Conservation (phyloP, 2,888 invertebrate species). For the Idaea dimidiata region DNA sequence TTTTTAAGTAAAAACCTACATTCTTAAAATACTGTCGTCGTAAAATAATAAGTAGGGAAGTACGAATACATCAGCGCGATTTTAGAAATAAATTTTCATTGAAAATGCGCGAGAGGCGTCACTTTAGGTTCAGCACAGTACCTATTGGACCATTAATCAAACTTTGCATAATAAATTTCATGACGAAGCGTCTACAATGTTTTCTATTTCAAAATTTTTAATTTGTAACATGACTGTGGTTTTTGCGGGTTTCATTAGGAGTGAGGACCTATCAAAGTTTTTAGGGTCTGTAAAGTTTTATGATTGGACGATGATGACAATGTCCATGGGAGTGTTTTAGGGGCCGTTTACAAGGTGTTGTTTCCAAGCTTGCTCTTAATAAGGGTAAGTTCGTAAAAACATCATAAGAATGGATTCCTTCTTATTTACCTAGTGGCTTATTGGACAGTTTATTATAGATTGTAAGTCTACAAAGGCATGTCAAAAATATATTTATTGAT, state of each 20-base stretch:
- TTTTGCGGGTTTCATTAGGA: conserved; percentile 21
- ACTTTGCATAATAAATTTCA: conserved; percentile 31
- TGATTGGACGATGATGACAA: not conserved
- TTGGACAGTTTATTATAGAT: too few relatives aligned
- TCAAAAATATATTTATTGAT: too few relatives aligned
- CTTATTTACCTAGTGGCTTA: too few relatives aligned
- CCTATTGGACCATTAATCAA: conserved; percentile 42
- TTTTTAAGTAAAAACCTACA: not conserved
- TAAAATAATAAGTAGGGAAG: not conserved
- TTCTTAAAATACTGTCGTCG: not conserved
- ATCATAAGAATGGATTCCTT: too few relatives aligned
- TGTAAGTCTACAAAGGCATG: too few relatives aligned
- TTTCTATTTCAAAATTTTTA: conserved; percentile 39
- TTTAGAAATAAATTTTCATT: not conserved
- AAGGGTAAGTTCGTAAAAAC: too few relatives aligned
- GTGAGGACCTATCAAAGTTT: not conserved
- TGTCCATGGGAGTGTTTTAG: not conserved
- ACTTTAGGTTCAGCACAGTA: not conserved
- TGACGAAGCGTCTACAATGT: conserved; percentile 32
- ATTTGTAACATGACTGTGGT: conserved; percentile 46
- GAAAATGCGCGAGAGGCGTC: not conserved
- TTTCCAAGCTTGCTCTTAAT: too few relatives aligned
- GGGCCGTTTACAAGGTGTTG: too few relatives aligned
- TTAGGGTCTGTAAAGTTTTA: not conserved
- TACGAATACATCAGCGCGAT: not conserved